Conservation (phyloP, 2,888 invertebrate species). For the Sericinus montela region DNA sequence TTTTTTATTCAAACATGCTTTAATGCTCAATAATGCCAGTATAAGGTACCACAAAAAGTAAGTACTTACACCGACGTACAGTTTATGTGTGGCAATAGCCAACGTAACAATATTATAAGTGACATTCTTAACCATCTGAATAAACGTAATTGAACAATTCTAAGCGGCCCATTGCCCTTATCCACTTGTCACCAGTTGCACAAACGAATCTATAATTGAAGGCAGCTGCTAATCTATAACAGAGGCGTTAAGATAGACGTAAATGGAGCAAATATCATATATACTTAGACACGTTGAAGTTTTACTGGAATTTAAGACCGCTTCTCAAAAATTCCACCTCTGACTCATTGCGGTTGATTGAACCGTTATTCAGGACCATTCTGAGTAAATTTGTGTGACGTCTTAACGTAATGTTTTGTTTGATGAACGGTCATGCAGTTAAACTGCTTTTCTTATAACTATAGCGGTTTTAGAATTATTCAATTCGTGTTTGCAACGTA, state of each 20-base stretch:
- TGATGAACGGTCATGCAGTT: neutral
- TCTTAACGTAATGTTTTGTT: conserved; percentile 1
- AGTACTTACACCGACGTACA: too few species aligned
- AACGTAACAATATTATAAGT: conserved; percentile 62
- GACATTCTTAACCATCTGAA: conserved; percentile 72
- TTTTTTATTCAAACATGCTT: too few species aligned
- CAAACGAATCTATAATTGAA: conserved; percentile 19
- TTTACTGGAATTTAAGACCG: conserved; percentile 12
- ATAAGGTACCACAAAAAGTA: too few species aligned
- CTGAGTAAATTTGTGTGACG: conserved; percentile 6
- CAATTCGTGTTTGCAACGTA: too few species aligned
- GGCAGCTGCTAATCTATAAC: conserved; percentile 18
- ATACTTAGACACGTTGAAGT: neutral
- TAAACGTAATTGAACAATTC: conserved; percentile 74
- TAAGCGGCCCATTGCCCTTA: conserved; percentile 73
- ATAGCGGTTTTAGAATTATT: too few species aligned
- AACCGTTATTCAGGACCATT: conserved; percentile 17
- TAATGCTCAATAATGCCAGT: too few species aligned
- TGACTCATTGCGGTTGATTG: conserved; percentile 24
- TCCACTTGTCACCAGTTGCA: conserved; percentile 27
- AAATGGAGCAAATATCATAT: neutral
- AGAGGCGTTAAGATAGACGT: conserved; percentile 3
- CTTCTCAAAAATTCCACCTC: conserved; percentile 9
- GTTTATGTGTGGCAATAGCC: conserved; percentile 45
- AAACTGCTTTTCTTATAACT: too few species aligned